Percentiles rank a stretch among this genome's conserved stretches.
Evolutionary conservation across 1,140 invertebrate species (phyloP).

Genomic region (Gryllus bimaculatus): DNA sequence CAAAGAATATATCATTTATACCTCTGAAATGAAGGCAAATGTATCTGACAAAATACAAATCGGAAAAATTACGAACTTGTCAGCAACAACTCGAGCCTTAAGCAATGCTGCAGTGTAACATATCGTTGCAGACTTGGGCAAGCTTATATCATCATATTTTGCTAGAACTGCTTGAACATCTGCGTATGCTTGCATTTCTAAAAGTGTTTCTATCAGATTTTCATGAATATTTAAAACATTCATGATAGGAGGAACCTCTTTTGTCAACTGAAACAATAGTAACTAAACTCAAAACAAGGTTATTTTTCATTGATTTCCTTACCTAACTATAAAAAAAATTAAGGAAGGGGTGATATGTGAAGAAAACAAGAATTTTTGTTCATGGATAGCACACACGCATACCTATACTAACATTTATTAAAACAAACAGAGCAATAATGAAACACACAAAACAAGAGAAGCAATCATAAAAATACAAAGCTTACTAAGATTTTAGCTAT

Average conservation of each 20-base stretch:
- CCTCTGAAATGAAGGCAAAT: not conserved
- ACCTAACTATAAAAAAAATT: not conserved
- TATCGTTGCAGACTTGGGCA: constrained; percentile 94
- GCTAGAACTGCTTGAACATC: constrained; percentile 94
- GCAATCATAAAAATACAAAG: no score
- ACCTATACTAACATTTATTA: no score
- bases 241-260: constrained; percentile 94
- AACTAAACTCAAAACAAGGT: constrained; percentile 7
- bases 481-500: no score
- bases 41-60: constrained; percentile 7
- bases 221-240: constrained; percentile 94
- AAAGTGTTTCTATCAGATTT: constrained; percentile 89
- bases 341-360: not conserved
- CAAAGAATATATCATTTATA: constrained; percentile 16
- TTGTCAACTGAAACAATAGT: constrained; percentile 59
- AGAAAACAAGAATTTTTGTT: not conserved
- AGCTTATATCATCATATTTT: constrained; percentile 92
- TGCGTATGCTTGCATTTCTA: constrained; percentile 94
- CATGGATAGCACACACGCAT: not conserved
- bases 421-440: no score
- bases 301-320: not conserved
- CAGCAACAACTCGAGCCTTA: constrained; percentile 85
- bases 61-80: constrained; percentile 54
- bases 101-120: constrained; percentile 93
- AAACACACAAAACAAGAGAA: no score